These are phyloP conservation scores for Halictus rubicundus DNA, from an alignment of 1,140 invertebrate species.

Conservation along the genomic window DNA sequence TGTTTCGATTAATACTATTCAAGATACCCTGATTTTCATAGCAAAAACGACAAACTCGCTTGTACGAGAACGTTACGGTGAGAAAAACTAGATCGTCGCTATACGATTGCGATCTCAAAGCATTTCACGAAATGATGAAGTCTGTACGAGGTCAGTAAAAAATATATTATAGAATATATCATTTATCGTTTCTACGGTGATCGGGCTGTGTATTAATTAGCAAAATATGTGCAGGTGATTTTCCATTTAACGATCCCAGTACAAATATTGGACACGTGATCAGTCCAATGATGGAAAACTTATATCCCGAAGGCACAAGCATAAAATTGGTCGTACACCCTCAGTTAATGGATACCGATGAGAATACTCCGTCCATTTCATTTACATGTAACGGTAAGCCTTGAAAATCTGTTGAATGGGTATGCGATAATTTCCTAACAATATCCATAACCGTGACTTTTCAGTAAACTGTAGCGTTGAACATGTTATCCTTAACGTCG, in stretches of 20 bases:
- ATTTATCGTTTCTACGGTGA: not conserved
- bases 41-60: constrained; percentile 80
- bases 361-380: constrained; percentile 81
- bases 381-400: constrained; percentile 93
- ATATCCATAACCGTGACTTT: constrained; percentile 64
- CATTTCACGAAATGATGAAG: constrained; percentile 90
- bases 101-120: constrained; percentile 88
- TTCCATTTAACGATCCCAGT: constrained; percentile 84
- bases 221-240: constrained; percentile 82
- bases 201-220: constrained; percentile 13
- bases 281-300: constrained; percentile 89
- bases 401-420: constrained; percentile 4
- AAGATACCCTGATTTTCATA: constrained; percentile 50
- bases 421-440: constrained; percentile 4
- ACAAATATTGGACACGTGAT: constrained; percentile 91
- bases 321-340: constrained; percentile 92
- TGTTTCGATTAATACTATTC: not conserved
- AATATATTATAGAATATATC: constrained; percentile 25
- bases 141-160: constrained; percentile 84
- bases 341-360: constrained; percentile 78
- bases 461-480: constrained; percentile 92
- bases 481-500: constrained; percentile 92
- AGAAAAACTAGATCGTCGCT: constrained; percentile 83
- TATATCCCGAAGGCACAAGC: constrained; percentile 88
- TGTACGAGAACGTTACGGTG: constrained; percentile 87